Conservation (phyloP, 2,888 invertebrate genomes). For the Chaetoderma sp. region DNA sequence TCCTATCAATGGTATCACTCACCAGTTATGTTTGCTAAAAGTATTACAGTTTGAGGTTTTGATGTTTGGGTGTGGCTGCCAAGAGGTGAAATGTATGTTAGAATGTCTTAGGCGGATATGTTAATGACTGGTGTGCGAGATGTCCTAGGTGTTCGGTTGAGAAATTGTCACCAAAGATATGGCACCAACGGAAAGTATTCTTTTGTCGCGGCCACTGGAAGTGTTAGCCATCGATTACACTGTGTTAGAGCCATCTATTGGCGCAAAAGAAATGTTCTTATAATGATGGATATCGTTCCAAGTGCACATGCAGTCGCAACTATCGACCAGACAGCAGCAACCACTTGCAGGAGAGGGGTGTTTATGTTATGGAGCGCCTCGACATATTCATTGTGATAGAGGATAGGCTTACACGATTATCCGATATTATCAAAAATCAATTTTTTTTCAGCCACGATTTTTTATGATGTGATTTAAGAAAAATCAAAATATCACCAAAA, state of each 20-base stretch:
- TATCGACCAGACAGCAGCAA: conserved; percentile 18
- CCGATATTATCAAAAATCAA: too few relatives aligned
- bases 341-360: conserved; percentile 19
- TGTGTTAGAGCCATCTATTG: too few relatives aligned
- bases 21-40: conserved; percentile 11
- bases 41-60: conserved; percentile 6
- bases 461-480: too few relatives aligned
- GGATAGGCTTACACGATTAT: too few relatives aligned
- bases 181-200: not conserved
- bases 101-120: not conserved
- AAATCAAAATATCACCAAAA: too few relatives aligned
- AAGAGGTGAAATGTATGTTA: not conserved
- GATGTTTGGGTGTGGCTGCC: not conserved
- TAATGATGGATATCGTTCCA: conserved; percentile 18
- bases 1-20: not conserved
- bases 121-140: not conserved
- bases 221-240: too few relatives aligned
- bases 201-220: too few relatives aligned
- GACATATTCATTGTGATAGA: too few relatives aligned
- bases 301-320: conserved; percentile 14
- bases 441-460: too few relatives aligned
- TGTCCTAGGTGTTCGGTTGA: too few relatives aligned
- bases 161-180: conserved; percentile 5
- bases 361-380: conserved; percentile 14
- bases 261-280: conserved; percentile 5